These are phyloP conservation scores for Anthonomus grandis DNA, from an alignment of 1,140 invertebrate genomes.

Conservation along the genomic window DNA sequence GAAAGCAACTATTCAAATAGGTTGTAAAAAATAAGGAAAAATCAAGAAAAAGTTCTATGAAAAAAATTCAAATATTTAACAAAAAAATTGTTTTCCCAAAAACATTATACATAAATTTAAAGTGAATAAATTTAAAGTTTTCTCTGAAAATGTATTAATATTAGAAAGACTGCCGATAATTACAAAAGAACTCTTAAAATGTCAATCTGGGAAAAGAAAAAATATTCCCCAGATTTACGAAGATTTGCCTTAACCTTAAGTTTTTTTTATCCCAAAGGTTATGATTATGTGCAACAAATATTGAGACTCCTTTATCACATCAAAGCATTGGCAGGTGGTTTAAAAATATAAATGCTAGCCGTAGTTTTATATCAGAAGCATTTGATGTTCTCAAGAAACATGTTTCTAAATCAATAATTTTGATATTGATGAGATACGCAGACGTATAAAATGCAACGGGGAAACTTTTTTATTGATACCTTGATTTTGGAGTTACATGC, in stretches of 20 bases:
- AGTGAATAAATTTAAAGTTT: conserved; percentile 5
- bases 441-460: neutral
- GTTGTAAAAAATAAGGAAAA: neutral
- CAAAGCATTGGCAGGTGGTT: neutral
- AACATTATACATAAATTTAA: neutral
- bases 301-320: too few species aligned
- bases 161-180: conserved; percentile 3
- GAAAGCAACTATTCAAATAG: neutral
- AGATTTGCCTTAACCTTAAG: neutral
- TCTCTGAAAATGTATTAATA: neutral
- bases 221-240: neutral
- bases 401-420: neutral
- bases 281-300: too few species aligned
- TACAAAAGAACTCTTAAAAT: neutral
- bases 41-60: too few species aligned
- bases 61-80: neutral
- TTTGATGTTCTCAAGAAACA: neutral
- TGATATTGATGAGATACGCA: neutral
- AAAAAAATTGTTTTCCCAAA: neutral
- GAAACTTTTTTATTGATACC: too few species aligned
- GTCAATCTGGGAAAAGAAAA: conserved; percentile 4
- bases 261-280: too few species aligned
- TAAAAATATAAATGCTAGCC: neutral
- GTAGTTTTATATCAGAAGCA: neutral
- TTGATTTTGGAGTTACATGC: neutral